Evolutionary conservation across 2,113 vertebrate genomes (phyloP), one percentile per base, ranked within the genome.

Genomic region (Cheilinus undulatus): DNA sequence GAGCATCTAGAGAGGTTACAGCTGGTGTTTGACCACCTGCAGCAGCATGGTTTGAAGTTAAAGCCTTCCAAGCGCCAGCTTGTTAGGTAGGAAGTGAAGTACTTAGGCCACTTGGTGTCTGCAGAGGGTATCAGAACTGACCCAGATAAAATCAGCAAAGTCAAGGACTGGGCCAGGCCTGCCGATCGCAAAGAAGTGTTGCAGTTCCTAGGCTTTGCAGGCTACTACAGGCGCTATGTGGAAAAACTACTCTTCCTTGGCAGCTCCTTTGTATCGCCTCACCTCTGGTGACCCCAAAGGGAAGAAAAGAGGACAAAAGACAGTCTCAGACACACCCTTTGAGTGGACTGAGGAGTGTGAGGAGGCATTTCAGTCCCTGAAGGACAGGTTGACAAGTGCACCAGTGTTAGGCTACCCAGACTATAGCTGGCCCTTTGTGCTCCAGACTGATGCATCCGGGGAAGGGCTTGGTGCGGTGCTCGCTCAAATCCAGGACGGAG

Each of bases 71-170:
- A 79, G 3, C 70, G 67, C 7, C 45, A 52, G 36, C 26, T 57
- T 0, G 17, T 73, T 30, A 68, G 50, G 22, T 26, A 40, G 2
- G 54, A 79, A 11, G 10, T 73, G 26, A 62, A 79, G 24, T 68
- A 69, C 20, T 27, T 78, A 46, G 75, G 68, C 12, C 68, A 78
- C 8, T 1, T 72, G 3, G 54, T 72, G 12, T 78, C 76, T 6
- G 36, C 61, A 0, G 40, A 49, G 40, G 64, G 42, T 0, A n/a
- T 76, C 57, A 0, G 24, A 28, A 76, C 42, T 1, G 64, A 56
- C 15, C 58, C 38, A 26, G 54, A 64, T 9, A 81, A 75, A 19
- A 76, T 80, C 26, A 57, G 45, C 23, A 63, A 9, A 23, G 57
- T 73, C 0, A 69, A 73, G 13, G 34, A 19, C 7, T 72, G 68